phyloP scores from a whole-genome alignment of 2,888 invertebrate genomes.

The Podabrus alpinus region DNA sequence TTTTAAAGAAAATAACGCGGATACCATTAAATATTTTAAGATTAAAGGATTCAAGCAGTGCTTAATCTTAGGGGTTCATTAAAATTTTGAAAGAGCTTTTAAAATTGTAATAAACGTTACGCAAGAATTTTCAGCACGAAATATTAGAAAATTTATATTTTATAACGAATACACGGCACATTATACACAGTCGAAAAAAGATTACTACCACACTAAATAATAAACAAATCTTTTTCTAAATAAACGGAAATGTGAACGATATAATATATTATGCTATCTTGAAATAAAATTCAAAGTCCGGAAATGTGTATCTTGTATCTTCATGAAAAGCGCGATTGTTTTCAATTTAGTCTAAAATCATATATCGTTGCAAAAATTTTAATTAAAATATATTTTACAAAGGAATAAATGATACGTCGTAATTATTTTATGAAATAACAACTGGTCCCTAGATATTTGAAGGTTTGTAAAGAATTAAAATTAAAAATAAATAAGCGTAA shows the following conservation, averaged over 20 bases:
- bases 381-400: background rate
- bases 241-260: background rate
- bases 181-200: background rate
- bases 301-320: constrained; percentile 1
- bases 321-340: background rate
- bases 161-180: background rate
- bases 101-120: background rate
- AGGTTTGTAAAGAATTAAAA: no score
- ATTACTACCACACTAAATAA: background rate
- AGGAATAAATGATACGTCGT: background rate
- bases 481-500: background rate
- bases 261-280: background rate
- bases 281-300: background rate
- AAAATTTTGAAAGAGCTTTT: background rate
- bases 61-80: background rate
- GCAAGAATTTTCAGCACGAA: background rate
- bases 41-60: background rate
- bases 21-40: background rate
- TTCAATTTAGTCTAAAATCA: background rate
- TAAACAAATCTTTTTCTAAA: background rate
- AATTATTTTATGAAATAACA: background rate
- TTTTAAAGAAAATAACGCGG: background rate
- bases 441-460: background rate
- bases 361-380: background rate
- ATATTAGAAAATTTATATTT: background rate